Base-by-base conservation (phyloP, 2,888 invertebrate genomes). In the Abrostola tripartita region DNA sequence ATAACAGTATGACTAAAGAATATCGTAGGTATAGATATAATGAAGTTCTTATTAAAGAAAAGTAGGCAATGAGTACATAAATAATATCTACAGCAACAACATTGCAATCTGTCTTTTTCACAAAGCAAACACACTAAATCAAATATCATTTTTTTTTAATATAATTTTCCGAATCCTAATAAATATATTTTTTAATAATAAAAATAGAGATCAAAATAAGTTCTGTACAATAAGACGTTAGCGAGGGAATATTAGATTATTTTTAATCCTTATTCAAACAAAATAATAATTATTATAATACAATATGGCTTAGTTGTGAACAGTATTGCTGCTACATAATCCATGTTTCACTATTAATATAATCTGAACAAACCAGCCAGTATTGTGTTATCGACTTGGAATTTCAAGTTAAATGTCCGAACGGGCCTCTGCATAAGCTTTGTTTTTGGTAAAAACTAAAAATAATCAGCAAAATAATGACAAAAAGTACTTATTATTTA, bases 121-220 rank as follows among this genome's bases (percentile, higher is more conserved):
- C 41, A 54, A 56, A 58, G 49, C 67, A 73, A 61, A 60, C 53
- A 57, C 57, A 24, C n/a, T n/a, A n/a, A n/a, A 65, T 61, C 37
- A 7, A 52, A 68, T 57, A 65, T 66, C 6, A 54, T 50, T 12
- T 55, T 61, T 51, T 53, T 56, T 42, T 49, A 52, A 47, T 56
- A 52, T 67, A 50, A 53, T 42, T 62, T 62, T 54, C 37, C 37
- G 2, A 64, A 72, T 54, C 67, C n/a, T 52, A 67, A 68, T 68
- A 68, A 66, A 65, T 62, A 70, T 24, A 24, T 37, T 59, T 38
- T 40, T 64, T 38, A 52, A 52, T 53, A 58, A 56, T 52, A 52
- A 65, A 66, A 64, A 61, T 61, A 69, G 78, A 77, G 68, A 76
- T 78, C 72, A 78, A 68, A 71, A 61, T 58, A 67, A 70, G 55